Percentiles rank a stretch among this genome's conserved stretches.
Evolutionary conservation across 2,888 invertebrate species (phyloP).

Genomic region (Heliothis peltigera): DNA sequence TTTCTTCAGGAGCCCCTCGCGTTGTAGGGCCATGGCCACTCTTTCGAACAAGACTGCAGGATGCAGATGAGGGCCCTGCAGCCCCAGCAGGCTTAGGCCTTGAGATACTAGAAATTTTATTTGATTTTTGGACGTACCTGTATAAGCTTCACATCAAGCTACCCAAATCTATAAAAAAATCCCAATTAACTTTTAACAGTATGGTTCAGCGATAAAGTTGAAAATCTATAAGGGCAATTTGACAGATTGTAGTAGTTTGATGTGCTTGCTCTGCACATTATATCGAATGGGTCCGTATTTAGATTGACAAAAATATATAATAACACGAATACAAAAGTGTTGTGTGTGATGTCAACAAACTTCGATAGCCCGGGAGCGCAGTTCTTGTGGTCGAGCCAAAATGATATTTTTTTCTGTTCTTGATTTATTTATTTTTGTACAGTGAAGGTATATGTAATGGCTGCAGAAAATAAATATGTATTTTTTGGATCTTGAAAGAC

Average conservation of each 20-base stretch:
- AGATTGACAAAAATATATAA: conserved; percentile 52
- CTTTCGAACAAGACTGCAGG: too few relatives aligned
- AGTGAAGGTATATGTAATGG: conserved; percentile 1
- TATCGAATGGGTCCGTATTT: conserved; percentile 48
- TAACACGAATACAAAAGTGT: conserved; percentile 50
- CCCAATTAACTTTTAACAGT: too few relatives aligned
- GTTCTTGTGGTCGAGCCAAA: conserved; percentile 46
- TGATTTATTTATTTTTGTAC: conserved; percentile 23
- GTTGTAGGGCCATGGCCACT: too few relatives aligned
- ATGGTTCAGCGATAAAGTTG: too few relatives aligned
- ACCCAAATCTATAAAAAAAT: too few relatives aligned
- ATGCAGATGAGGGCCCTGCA: too few relatives aligned
- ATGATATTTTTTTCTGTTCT: conserved; percentile 12
- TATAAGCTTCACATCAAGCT: conserved; percentile 24
- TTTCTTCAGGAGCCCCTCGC: too few relatives aligned
- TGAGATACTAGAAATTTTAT: neutral
- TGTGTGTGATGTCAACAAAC: conserved; percentile 62
- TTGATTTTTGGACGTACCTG: conserved; percentile 22
- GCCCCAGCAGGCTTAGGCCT: too few relatives aligned
- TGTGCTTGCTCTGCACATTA: too few relatives aligned
- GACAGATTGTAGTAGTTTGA: too few relatives aligned
- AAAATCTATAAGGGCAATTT: too few relatives aligned
- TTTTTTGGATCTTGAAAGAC: conserved; percentile 1
- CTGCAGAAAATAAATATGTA: conserved; percentile 20
- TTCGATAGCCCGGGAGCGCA: conserved; percentile 43